Evolutionary conservation across 2,888 invertebrate species (phyloP), one percentile per base, ranked within the genome.

Genomic region (Dendrolimus houi): DNA sequence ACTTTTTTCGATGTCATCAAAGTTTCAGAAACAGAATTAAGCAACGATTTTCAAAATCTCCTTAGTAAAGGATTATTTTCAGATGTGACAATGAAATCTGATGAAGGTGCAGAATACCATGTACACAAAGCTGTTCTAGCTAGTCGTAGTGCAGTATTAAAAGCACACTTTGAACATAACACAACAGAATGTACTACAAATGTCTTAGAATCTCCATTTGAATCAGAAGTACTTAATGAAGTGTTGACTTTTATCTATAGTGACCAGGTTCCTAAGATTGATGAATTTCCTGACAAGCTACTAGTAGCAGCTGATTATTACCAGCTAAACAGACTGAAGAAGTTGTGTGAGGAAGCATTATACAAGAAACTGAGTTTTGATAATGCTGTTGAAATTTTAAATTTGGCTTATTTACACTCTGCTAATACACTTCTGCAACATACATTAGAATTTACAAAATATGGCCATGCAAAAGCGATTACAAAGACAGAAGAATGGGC

Each of bases 261-360:
- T 62, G 90, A 89, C 59, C 85, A 86, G 70, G 84, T 87, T 42
- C 87, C 85, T n/a, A 79, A 78, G 62, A 81, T 87, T 14, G 83
- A 87, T 69, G 85, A 86, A 42, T 87, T 87, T 60, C 87, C 90
- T 13, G 85, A 87, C 55, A 83, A 78, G 60, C 64, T 90, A 41
- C 65, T 90, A 40, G 87, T 86, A 55, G 90, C 89, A 13, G 87
- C 90, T 9, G 89, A 90, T 59, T 90, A 77, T 63, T 90, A 90
- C 61, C 87, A 89, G 63, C 74, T 90, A 7, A 78, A 77, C 54
- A 71, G 87, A 60, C 69, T 90, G 3, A 89, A 89, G 59, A 81
- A 79, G 57, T 70, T 89, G 0, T 88, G 89, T 64, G 90, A 88
- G 59, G 86, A 87, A 66, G 85, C 87, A 8, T 67, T 90, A 54